Percentiles rank a stretch among this genome's conserved stretches.
These are phyloP conservation scores for Rhineura floridana DNA, from an alignment of 2,113 vertebrate genomes.

Conservation along the genomic window DNA sequence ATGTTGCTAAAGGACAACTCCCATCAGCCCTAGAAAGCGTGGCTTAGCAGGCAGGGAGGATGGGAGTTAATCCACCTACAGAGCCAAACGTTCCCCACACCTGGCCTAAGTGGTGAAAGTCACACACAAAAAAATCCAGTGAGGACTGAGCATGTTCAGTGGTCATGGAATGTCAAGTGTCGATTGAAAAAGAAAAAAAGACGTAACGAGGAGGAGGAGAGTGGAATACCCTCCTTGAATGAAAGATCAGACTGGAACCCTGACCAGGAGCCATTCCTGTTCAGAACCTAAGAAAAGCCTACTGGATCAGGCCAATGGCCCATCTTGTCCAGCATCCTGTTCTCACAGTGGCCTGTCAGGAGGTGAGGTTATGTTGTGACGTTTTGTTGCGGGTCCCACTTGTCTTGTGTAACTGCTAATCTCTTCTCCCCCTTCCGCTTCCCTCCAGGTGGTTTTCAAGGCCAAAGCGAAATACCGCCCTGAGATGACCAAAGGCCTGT, in stretches of 20 bases:
- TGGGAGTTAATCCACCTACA: too few relatives aligned
- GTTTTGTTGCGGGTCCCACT: too few relatives aligned
- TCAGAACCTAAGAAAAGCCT: too few relatives aligned
- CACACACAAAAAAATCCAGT: background rate
- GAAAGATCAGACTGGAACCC: background rate
- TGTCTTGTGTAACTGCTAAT: background rate
- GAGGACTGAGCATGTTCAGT: background rate
- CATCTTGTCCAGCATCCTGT: too few relatives aligned
- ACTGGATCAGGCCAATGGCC: too few relatives aligned
- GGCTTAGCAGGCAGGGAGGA: too few relatives aligned
- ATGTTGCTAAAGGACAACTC: too few relatives aligned
- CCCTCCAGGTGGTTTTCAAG: constrained; percentile 83
- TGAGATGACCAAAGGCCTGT: constrained; percentile 78
- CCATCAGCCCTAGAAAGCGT: too few relatives aligned
- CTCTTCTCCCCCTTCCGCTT: background rate
- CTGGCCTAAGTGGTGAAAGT: too few relatives aligned
- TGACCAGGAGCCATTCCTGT: too few relatives aligned
- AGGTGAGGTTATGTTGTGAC: background rate
- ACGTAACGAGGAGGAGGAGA: too few relatives aligned
- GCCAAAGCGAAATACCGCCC: constrained; percentile 76
- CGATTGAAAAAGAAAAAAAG: background rate
- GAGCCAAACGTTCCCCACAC: too few relatives aligned
- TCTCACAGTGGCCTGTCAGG: background rate
- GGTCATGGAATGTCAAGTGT: background rate
- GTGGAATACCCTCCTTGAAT: background rate